phyloP scores from a whole-genome alignment of 2,113 vertebrate species.

The Psittacula cyanocephala region DNA sequence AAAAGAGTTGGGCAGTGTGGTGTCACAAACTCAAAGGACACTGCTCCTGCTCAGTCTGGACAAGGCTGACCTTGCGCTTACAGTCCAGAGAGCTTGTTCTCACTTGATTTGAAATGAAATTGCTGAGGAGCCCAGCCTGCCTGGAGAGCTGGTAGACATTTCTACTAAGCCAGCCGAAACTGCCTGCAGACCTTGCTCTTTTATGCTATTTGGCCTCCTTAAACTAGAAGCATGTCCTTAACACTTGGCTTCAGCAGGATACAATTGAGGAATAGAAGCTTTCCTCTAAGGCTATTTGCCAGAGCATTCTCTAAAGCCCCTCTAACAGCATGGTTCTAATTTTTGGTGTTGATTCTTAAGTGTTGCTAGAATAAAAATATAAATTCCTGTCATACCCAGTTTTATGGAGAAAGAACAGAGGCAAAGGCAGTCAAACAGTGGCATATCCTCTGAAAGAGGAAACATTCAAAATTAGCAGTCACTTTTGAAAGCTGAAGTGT shows the following conservation, averaged over 20 bases:
- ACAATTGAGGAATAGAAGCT: background rate
- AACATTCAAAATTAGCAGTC: background rate
- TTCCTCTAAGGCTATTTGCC: background rate
- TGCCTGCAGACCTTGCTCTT: background rate
- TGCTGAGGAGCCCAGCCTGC: background rate
- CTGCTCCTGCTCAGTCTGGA: accelerated
- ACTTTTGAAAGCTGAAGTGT: background rate
- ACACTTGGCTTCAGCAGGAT: background rate
- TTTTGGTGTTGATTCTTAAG: background rate
- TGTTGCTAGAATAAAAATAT: background rate
- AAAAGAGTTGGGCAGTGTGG: background rate
- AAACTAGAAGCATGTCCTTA: background rate
- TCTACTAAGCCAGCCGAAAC: background rate
- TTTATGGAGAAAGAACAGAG: background rate
- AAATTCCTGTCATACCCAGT: background rate
- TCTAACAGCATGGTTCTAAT: background rate
- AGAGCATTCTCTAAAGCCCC: background rate
- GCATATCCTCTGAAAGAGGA: background rate
- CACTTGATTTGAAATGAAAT: background rate
- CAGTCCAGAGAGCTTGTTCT: background rate
- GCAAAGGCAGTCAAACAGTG: accelerated
- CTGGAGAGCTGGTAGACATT: background rate
- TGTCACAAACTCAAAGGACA: background rate
- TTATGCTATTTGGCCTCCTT: background rate
- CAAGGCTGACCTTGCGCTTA: background rate